Percentiles rank a stretch among this genome's conserved stretches.
Evolutionary conservation across 2,113 vertebrate species (phyloP).

Genomic region (Hyaena hyaena): DNA sequence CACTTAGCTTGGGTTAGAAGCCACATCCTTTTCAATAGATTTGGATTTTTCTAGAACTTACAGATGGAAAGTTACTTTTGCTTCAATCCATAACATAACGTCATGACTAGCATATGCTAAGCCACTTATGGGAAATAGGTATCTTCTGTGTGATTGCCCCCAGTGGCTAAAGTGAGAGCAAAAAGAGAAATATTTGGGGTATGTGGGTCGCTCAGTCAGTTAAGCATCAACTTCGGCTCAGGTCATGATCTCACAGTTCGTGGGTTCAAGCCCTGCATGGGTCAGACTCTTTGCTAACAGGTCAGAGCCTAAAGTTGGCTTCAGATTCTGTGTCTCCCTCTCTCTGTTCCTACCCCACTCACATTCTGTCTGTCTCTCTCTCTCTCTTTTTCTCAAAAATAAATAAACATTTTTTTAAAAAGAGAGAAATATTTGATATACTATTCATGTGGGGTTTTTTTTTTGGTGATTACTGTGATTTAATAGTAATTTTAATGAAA

Average conservation of each 20-base stretch:
- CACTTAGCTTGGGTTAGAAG: slow-evolving; percentile 20
- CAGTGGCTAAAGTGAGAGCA: not conserved
- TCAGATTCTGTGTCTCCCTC: too few species aligned
- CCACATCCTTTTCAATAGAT: not conserved
- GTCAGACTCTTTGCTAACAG: too few species aligned
- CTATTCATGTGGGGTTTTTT: not conserved
- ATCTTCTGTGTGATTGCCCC: not conserved
- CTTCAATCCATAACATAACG: not conserved
- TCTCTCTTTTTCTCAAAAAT: too few species aligned
- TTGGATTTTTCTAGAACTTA: not conserved
- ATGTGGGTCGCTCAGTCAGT: too few species aligned
- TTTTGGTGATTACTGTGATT: not conserved
- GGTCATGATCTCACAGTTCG: too few species aligned
- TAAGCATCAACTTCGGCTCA: too few species aligned
- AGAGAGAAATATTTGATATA: not conserved
- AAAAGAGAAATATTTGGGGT: not conserved
- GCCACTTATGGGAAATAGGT: fast-evolving
- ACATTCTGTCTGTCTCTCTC: too few species aligned
- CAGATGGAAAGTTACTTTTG: not conserved
- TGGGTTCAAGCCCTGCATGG: too few species aligned
- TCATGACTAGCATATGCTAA: not conserved
- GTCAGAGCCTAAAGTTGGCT: too few species aligned
- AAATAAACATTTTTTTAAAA: not conserved
- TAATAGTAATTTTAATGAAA: not conserved
- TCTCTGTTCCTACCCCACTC: too few species aligned